Base-by-base conservation (phyloP, 2,113 vertebrate species). In the Labeo catla region DNA sequence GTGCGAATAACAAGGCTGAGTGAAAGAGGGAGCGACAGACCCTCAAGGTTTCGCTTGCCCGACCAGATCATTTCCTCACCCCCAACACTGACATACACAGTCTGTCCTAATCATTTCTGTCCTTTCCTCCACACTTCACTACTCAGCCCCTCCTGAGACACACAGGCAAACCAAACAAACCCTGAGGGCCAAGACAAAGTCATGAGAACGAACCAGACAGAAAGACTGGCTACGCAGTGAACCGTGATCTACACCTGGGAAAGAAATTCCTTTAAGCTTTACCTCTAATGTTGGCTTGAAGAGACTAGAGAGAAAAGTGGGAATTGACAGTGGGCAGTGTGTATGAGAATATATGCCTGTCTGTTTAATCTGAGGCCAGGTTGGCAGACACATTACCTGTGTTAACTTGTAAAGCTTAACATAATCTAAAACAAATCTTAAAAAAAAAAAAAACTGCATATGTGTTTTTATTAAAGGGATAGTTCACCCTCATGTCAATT, bases 61-160 rank as follows among this genome's bases (percentile, higher is more conserved):
- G 52, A 73, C 85, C 65, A 86, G 63, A 81, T 86, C n/a, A 86
- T 73, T 74, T 70, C 47, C 39, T 73, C 36, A 79, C 74, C 66
- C 39, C 61, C 8, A 45, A 47, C 59, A 21, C 15, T 83, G 63
- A 83, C 81, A 83, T 68, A 70, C 81, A 36, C 65, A 81, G 81
- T 70, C 28, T 70, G 81, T 70, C 65, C 81, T 70, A 70, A 54
- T 83, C 23, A 83, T 54, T 54, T 39, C 47, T 83, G 65, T 83
- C 63, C 81, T 52, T 15, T 34, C 78, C 39, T 65, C 78, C 59
- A 65, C 81, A 70, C 81, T 70, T 70, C 81, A 83, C 81, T 83
- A 54, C 63, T 83, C 81, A 52, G 5, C 19, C 45, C 49, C 65
- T 50, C 81, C 28, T 70, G 81, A 83, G 81, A 83, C 9, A 36